Conservation (phyloP, 1,140 invertebrate genomes). For the Gonatopus flavifemur region DNA sequence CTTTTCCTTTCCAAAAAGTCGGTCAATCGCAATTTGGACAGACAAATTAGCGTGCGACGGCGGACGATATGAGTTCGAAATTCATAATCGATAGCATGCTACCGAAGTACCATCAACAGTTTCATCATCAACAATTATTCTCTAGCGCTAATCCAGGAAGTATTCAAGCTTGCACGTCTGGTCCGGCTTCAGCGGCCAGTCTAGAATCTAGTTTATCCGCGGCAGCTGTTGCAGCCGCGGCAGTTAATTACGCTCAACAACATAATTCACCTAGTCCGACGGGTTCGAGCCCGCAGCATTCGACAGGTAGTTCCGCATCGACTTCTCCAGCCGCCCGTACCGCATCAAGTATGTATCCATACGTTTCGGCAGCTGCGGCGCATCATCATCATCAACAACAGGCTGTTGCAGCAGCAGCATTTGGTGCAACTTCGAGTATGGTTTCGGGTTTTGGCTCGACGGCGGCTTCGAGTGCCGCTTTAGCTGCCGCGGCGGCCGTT, state of each 20-base stretch:
- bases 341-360: slow-evolving; percentile 68
- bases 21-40: too few relatives aligned
- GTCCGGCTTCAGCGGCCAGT: slow-evolving; percentile 61
- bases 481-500: slow-evolving; percentile 65
- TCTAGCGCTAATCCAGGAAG: slow-evolving; percentile 57
- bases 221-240: slow-evolving; percentile 57
- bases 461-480: slow-evolving; percentile 59
- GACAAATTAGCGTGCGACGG: too few relatives aligned
- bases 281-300: slow-evolving; percentile 56
- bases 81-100: slow-evolving; percentile 97
- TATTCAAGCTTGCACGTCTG: slow-evolving; percentile 56
- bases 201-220: slow-evolving; percentile 53
- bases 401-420: slow-evolving; percentile 68
- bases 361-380: slow-evolving; percentile 68
- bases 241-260: slow-evolving; percentile 56
- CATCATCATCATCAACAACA: slow-evolving; percentile 72
- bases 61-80: slow-evolving; percentile 84
- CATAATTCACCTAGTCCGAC: slow-evolving; percentile 55
- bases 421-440: slow-evolving; percentile 68
- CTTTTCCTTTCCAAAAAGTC: too few relatives aligned
- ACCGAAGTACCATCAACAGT: slow-evolving; percentile 87
- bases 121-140: slow-evolving; percentile 70
- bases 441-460: slow-evolving; percentile 67
- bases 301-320: slow-evolving; percentile 55
- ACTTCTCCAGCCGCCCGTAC: slow-evolving; percentile 63